Conservation (phyloP, 2,888 invertebrate genomes). For the Andrena minutula region DNA sequence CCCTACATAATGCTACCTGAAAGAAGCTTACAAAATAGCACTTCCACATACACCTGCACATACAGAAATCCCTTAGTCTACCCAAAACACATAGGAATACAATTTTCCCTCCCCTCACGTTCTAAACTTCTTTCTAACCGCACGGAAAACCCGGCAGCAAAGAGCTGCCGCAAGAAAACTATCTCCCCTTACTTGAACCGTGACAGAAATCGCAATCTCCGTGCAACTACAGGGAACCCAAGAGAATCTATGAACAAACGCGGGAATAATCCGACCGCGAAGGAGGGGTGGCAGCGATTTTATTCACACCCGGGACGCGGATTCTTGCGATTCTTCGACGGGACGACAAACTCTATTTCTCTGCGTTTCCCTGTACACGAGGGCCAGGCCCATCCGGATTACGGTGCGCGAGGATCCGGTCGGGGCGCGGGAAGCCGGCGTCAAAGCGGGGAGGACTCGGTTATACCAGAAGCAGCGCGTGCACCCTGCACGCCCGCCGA, state of each 20-base stretch:
- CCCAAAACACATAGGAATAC: no score
- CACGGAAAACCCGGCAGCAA: neutral
- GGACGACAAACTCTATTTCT: constrained; percentile 55
- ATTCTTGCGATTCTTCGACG: constrained; percentile 35
- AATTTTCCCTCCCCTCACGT: no score
- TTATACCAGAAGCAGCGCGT: constrained; percentile 64
- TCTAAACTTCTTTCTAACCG: no score
- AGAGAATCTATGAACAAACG: constrained; percentile 1
- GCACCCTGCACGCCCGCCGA: constrained; percentile 63
- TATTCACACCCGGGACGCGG: constrained; percentile 23
- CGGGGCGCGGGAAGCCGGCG: constrained; percentile 58
- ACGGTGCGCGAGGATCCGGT: constrained; percentile 62
- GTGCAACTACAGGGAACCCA: neutral
- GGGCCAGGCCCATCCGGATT: constrained; percentile 70
- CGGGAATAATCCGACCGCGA: constrained; percentile 36
- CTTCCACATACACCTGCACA: no score
- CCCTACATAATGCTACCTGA: no score
- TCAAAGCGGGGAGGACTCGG: constrained; percentile 70
- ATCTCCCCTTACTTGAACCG: neutral
- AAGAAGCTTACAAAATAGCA: no score
- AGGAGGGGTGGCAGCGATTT: constrained; percentile 16
- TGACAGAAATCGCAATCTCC: neutral
- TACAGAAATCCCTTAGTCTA: no score
- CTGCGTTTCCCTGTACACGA: constrained; percentile 50
- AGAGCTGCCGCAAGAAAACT: neutral